Base-by-base conservation (phyloP, 2,888 invertebrate genomes). In the Cryptocheilus praepositus region DNA sequence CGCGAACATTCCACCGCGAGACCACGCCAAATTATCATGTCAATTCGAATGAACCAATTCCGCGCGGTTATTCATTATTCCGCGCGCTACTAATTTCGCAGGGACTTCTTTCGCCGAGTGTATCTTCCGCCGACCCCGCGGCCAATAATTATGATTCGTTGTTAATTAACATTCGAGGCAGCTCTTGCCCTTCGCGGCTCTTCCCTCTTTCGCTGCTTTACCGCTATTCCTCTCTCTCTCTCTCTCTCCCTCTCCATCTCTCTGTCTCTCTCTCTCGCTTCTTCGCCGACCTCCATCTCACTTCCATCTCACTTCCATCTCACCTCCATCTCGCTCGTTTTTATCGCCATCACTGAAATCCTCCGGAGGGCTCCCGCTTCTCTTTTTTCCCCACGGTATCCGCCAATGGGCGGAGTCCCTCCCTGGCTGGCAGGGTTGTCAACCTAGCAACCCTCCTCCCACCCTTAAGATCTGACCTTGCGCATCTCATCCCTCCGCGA, bases 341-440 rank as follows among this genome's bases (percentile, higher is more conserved):
- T 69, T 71, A 68, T 72, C 73, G 72, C 73, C 73, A 73, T 73
- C 69, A 56, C 61, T 69, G 72, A 69, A 49, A 73, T 53, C 44
- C 72, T 56, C 67, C 68, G 28, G 55, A 55, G 51, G 43, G 65
- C 59, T 68, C 80, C 19, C 70, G 72, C 65, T 70, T 71, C 71
- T 77, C 71, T 56, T 71, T 74, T 79, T 77, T 79, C 73, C 66
- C 54, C 73, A 73, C 67, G 75, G 73, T 73, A 80, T 76, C 79
- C 77, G 67, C 74, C 74, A 76, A 82, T 85, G 83, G 84, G 84
- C 85, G 84, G 84, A 82, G 84, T 76, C 75, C 77, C 69, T 68
- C 74, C 72, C 66, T 65, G 77, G 77, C 64, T 75, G 71, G 77
- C 43, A 75, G 80, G 79, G 78, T 79, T 81, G 81, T 82, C 82